A percentile compares a stretch with the other conserved stretches of the same genome.
phyloP scores from a whole-genome alignment of 2,797 vertebrate genomes.

The Gobio occitaniae region DNA sequence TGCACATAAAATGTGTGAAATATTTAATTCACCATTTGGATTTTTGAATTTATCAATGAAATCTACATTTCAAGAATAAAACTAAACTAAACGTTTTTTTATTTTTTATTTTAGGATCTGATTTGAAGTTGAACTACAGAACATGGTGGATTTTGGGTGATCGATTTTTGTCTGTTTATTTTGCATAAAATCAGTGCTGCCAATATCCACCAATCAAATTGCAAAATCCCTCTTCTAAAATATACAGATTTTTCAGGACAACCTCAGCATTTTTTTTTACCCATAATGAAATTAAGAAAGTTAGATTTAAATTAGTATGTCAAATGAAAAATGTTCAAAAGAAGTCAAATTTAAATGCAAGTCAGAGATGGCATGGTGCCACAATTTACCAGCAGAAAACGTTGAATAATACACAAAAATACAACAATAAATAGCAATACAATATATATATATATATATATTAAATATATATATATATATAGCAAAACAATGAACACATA shows the following conservation, averaged over 20 bases:
- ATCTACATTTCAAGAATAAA: neutral
- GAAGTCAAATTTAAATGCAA: neutral
- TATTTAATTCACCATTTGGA: neutral
- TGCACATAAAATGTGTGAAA: neutral
- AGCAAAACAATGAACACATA: constrained; percentile 43
- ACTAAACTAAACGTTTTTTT: neutral
- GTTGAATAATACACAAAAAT: neutral
- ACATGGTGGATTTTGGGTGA: constrained; percentile 1
- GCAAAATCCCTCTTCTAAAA: constrained; percentile 16
- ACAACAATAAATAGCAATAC: constrained; percentile 6
- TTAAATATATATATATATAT: no score
- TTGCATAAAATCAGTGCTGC: constrained; percentile 46
- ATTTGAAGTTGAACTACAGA: constrained; percentile 11
- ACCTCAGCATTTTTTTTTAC: constrained; percentile 47
- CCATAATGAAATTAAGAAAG: constrained; percentile 41
- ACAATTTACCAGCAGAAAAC: neutral
- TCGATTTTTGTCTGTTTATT: constrained; percentile 54
- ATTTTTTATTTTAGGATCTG: neutral
- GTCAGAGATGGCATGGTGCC: neutral
- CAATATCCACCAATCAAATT: constrained; percentile 46
- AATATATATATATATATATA: neutral
- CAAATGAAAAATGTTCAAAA: constrained; percentile 24
- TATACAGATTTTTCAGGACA: constrained; percentile 26
- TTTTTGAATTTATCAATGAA: neutral
- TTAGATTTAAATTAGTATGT: neutral